Conservation (phyloP, 2,797 vertebrate genomes). For the Taenioides sp. region DNA sequence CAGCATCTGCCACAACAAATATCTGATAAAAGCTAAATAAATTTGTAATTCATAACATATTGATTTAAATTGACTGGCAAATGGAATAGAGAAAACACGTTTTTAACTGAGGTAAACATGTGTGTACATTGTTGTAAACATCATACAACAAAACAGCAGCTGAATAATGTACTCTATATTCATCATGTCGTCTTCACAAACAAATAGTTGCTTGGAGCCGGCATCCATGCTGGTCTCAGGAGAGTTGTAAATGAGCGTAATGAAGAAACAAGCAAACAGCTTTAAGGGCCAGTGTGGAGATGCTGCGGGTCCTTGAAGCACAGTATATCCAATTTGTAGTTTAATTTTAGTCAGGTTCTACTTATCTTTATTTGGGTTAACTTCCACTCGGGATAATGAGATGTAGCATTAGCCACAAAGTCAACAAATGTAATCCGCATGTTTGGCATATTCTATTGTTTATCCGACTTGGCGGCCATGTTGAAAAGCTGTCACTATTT, state of each 20-base stretch:
- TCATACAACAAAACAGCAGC: constrained; percentile 5
- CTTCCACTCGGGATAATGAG: constrained; percentile 56
- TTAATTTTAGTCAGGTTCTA: constrained; percentile 58
- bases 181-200: constrained; percentile 42
- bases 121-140: neutral
- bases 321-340: constrained; percentile 72
- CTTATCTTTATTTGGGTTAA: constrained; percentile 75
- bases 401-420: constrained; percentile 41
- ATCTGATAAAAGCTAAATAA: neutral
- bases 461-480: constrained; percentile 18
- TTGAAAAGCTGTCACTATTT: constrained; percentile 27
- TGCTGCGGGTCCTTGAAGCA: constrained; percentile 58
- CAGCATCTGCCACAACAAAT: neutral
- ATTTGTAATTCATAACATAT: neutral
- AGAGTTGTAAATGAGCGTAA: constrained; percentile 71
- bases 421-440: constrained; percentile 40
- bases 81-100: neutral
- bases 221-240: constrained; percentile 54
- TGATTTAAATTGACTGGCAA: neutral
- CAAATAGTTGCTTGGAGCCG: constrained; percentile 44
- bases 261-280: constrained; percentile 70
- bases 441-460: constrained; percentile 49
- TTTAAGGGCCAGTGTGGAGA: constrained; percentile 56
- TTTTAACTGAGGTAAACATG: neutral
- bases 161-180: constrained; percentile 20